These are phyloP conservation scores for Eilema caniola DNA, from an alignment of 2,888 invertebrate species.

Conservation along the genomic window DNA sequence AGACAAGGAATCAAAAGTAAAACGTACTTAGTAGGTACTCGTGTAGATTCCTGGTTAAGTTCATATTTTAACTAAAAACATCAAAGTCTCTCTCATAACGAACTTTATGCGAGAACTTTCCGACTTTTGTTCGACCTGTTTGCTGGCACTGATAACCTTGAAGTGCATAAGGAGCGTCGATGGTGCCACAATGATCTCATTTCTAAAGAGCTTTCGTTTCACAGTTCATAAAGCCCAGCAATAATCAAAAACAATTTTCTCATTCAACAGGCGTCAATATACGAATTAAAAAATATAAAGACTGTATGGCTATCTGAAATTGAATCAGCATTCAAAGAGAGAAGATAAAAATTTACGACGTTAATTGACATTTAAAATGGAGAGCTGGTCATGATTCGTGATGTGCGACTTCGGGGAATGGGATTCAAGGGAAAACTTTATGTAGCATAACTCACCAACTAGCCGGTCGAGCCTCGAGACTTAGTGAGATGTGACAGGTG, in stretches of 20 bases:
- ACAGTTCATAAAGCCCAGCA: conserved; percentile 47
- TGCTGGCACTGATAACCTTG: neutral
- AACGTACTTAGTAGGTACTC: neutral
- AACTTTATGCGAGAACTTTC: too few relatives aligned
- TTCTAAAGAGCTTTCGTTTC: conserved; percentile 37
- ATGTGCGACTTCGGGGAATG: conserved; percentile 36
- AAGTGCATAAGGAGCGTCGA: neutral
- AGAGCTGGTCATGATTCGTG: conserved; percentile 46
- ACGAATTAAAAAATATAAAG: conserved; percentile 57
- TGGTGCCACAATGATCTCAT: neutral
- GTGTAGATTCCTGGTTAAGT: too few relatives aligned
- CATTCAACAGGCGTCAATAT: conserved; percentile 48
- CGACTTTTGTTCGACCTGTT: too few relatives aligned
- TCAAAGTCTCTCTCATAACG: too few relatives aligned
- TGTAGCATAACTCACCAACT: conserved; percentile 27
- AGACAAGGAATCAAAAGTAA: too few relatives aligned
- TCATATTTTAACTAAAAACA: too few relatives aligned
- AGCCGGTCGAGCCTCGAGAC: conserved; percentile 5
- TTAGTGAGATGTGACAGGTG: conserved; percentile 7
- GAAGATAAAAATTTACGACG: conserved; percentile 62
- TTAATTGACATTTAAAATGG: conserved; percentile 70
- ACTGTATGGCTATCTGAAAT: conserved; percentile 61
- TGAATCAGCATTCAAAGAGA: conserved; percentile 57
- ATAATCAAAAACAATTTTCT: conserved; percentile 52
- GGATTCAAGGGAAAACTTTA: conserved; percentile 36